Base-by-base conservation (phyloP, 2,113 vertebrate species). In the Hymenochirus boettgeri region DNA sequence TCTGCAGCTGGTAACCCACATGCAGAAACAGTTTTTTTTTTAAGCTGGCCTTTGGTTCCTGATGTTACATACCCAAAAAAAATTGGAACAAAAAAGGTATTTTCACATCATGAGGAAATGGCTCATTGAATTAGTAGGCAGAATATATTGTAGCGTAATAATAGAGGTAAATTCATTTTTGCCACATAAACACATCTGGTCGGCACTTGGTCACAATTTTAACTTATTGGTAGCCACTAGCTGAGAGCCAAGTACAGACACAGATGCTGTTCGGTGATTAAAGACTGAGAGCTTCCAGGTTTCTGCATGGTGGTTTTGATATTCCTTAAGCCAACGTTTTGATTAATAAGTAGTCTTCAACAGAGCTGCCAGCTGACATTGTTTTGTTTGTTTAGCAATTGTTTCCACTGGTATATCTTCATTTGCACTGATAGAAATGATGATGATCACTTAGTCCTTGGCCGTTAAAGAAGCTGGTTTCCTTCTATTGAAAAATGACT, bases 331-430 rank as follows among this genome's bases (percentile, higher is more conserved):
- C 65, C 65, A 69, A 60, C 65, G 57, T 58, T 69, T 69, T 69
- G 65, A 69, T 69, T 69, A 69, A 69, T 69, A 69, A 69, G 65
- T 69, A 69, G 65, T 69, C 65, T 69, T 69, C 65, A 42, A 33
- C 57, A 33, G 64, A 23, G 46, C 47, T 69, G 65, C 65, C 65
- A 69, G 65, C 65, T 69, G 65, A 69, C 65, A 26, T 17, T 50
- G 57, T 69, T 69, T 53, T 60, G 57, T 69, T 69, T 45, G 39
- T 47, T 53, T 21, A 60, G 57, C 65, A 60, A 69, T 69, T 69
- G 65, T 60, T 69, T 60, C 65, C 65, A 53, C 56, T 60, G 65
- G 47, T 69, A 69, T 47, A 69, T 60, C 65, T 69, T 69, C 56
- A 60, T 69, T 69, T 69, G 56, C 65, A 29, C 48, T 69, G 48